Evolutionary conservation across 2,888 invertebrate species (phyloP), one percentile per base, ranked within the genome.

Genomic region (Aleiodes alternator): DNA sequence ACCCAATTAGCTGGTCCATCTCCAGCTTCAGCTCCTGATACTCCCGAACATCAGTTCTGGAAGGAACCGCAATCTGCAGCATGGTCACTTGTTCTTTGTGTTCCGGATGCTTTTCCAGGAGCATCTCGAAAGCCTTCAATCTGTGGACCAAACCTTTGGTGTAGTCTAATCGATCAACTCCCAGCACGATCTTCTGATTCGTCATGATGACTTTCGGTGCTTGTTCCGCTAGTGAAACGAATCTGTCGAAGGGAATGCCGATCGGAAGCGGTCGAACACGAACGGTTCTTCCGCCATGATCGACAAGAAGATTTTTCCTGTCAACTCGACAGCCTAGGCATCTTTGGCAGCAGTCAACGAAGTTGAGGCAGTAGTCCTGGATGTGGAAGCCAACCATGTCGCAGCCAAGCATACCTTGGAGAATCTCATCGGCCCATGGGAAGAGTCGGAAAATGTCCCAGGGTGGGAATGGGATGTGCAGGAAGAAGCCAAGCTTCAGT

Each of bases 361-460:
- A 97, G 90, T 97, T 97, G 78, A 96, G 90, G 84, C 97, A 97
- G 88, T 97, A 97, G 87, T 97, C 96, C 80, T 95, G 94, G 83
- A 96, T 97, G 87, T 97, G 97, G 88, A 97, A 97, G 53, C 96
- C 96, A 59, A 97, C 96, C 95, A 97, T 95, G 85, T 97, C 97
- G 89, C 97, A 96, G 82, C 95, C 95, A 70, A 98, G 92, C 92
- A 98, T 95, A 79, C 97, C 97, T 89, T 97, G 96, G 38, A 98
- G 92, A 73, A 98, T 95, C 90, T 97, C 97, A 89, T 97, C 97
- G n/a, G 96, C 95, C 96, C 97, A 96, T 1, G 97, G 97, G 84
- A 97, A 95, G 69, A 97, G 91, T 77, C 97, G 92, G 89, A 96
- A 97, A 81, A 97, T 96, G 85, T 97, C 97, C 96, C 97, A 97